These are phyloP conservation scores for Drosophila greeni DNA, from an alignment of 2,888 invertebrate genomes.

Conservation along the genomic window DNA sequence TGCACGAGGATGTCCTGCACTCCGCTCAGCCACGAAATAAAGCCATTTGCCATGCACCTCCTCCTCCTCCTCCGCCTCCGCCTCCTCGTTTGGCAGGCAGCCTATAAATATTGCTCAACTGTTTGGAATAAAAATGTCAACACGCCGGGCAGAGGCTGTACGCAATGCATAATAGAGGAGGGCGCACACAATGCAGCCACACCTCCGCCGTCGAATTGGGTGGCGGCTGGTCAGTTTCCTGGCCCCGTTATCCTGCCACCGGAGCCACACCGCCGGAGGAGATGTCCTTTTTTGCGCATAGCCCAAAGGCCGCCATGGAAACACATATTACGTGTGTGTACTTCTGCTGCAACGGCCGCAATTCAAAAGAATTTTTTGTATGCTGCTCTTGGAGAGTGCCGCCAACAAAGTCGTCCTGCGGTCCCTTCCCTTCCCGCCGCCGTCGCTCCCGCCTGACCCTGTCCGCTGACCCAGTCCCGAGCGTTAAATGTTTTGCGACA, in stretches of 20 bases:
- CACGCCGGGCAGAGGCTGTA: slow-evolving; percentile 58
- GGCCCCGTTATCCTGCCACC: slow-evolving; percentile 10
- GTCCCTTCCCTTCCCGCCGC: slow-evolving; percentile 5
- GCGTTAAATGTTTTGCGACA: slow-evolving; percentile 73
- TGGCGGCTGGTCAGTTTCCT: slow-evolving; percentile 1
- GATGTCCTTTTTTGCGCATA: slow-evolving; percentile 72
- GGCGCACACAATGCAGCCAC: slow-evolving; percentile 40
- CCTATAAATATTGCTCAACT: slow-evolving; percentile 68
- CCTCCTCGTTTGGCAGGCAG: slow-evolving; percentile 24
- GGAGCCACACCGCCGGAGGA: slow-evolving; percentile 41
- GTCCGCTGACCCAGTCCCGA: slow-evolving; percentile 24
- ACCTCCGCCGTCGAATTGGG: slow-evolving; percentile 2
- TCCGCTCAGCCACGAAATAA: slow-evolving; percentile 12
- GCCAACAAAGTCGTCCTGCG: slow-evolving; percentile 28
- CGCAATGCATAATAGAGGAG: slow-evolving; percentile 68
- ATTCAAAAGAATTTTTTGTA: slow-evolving; percentile 69
- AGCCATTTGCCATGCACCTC: slow-evolving; percentile 30
- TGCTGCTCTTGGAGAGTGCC: slow-evolving; percentile 43
- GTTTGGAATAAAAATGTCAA: slow-evolving; percentile 71
- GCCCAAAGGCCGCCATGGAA: slow-evolving; percentile 51
- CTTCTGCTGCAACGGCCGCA: slow-evolving; percentile 43
- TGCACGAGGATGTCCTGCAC: slow-evolving; percentile 14
- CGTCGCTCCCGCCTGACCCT: slow-evolving; percentile 48
- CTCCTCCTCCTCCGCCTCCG: not conserved
- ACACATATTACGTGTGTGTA: slow-evolving; percentile 20